Percentiles rank a stretch among this genome's conserved stretches.
phyloP scores from a whole-genome alignment of 1,140 invertebrate species.

The Drosophila tristis region DNA sequence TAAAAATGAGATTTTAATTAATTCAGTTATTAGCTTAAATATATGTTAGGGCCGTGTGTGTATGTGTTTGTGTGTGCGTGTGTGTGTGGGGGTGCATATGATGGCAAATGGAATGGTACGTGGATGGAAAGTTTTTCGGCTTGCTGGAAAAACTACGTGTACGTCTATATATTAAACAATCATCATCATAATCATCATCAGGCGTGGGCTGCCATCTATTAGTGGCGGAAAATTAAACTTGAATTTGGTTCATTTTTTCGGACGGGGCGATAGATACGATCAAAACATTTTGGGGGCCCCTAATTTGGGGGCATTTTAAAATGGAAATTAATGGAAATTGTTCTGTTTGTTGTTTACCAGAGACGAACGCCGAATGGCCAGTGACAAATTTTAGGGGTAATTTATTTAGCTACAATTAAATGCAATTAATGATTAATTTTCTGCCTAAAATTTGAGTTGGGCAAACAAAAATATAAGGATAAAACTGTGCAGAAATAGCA shows the following conservation, averaged over 20 bases:
- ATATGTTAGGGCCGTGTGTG: slow-evolving; percentile 65
- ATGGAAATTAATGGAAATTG: background rate
- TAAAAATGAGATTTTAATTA: slow-evolving; percentile 81
- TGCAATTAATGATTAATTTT: too few species aligned
- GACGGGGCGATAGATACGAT: slow-evolving; percentile 27
- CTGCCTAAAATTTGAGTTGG: too few species aligned
- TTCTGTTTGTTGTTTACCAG: too few species aligned
- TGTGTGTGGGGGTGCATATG: background rate
- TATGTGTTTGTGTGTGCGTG: background rate
- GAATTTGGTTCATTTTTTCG: slow-evolving; percentile 30
- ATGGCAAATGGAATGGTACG: slow-evolving; percentile 5
- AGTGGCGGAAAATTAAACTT: slow-evolving; percentile 44
- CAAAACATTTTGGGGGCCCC: slow-evolving; percentile 32
- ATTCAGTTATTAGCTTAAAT: slow-evolving; percentile 81
- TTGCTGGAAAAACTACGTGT: slow-evolving; percentile 46
- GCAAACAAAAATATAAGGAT: too few species aligned
- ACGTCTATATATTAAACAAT: slow-evolving; percentile 39
- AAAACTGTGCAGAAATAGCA: too few species aligned
- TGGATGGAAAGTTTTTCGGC: slow-evolving; percentile 38
- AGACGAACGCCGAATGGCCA: too few species aligned
- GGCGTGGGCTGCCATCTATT: slow-evolving; percentile 24
- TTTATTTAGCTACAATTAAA: too few species aligned
- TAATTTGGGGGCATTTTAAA: slow-evolving; percentile 25
- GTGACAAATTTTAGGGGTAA: too few species aligned
- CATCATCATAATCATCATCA: slow-evolving; percentile 33